Percentiles rank a stretch among this genome's conserved stretches.
Evolutionary conservation across 1,140 invertebrate genomes (phyloP).

Genomic region (Nasonia giraulti): DNA sequence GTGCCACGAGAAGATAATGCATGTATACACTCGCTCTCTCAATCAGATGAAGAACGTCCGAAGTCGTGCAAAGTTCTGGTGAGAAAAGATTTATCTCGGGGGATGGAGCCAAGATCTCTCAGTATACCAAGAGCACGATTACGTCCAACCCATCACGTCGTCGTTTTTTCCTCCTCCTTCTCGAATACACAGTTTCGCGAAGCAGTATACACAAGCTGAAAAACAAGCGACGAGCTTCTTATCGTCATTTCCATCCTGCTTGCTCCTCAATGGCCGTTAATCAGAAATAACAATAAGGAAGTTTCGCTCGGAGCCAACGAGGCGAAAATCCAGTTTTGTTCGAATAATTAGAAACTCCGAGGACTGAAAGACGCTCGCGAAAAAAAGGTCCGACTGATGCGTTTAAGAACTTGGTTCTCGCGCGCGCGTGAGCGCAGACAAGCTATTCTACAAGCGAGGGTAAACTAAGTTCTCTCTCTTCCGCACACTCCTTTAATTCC

Average conservation of each 20-base stretch:
- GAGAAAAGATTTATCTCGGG: slow-evolving; percentile 11
- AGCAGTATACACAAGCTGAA: not conserved
- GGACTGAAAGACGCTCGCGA: not conserved
- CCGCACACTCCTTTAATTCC: slow-evolving; percentile 12
- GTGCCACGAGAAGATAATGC: not conserved
- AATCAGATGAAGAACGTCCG: not conserved
- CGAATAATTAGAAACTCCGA: slow-evolving; percentile 7
- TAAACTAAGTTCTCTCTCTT: slow-evolving; percentile 3
- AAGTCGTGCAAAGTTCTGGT: not conserved
- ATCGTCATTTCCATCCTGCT: not conserved
- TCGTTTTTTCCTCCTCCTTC: not conserved
- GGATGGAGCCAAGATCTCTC: not conserved
- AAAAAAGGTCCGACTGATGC: not conserved
- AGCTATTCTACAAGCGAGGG: slow-evolving; percentile 28
- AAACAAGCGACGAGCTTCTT: not conserved
- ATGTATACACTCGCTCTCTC: not conserved
- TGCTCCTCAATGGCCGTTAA: not conserved
- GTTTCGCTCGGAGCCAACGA: not conserved
- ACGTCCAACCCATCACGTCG: not conserved
- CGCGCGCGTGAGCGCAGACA: not conserved
- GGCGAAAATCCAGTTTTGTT: not conserved
- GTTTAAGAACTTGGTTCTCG: slow-evolving; percentile 21
- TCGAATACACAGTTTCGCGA: not conserved
- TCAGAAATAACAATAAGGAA: not conserved
- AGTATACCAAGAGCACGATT: slow-evolving; percentile 5